Percentiles rank a stretch among this genome's conserved stretches.
These are phyloP conservation scores for Pomacea canaliculata DNA, from an alignment of 2,888 invertebrate species.

Conservation along the genomic window DNA sequence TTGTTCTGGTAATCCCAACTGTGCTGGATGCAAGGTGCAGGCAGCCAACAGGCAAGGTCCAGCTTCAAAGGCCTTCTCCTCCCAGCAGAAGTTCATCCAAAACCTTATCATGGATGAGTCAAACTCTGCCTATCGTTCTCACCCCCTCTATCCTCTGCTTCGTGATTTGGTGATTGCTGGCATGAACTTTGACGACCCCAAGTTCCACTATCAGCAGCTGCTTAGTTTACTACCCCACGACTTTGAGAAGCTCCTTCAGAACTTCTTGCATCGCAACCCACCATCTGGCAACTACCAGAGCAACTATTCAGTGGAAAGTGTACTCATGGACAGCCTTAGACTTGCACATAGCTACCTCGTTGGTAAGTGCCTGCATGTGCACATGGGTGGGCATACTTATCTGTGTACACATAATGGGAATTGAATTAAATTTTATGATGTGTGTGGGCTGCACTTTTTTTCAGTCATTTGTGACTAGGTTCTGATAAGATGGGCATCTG, in stretches of 20 bases:
- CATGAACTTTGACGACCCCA: constrained; percentile 67
- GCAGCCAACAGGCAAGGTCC: constrained; percentile 39
- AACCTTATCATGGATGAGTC: constrained; percentile 65
- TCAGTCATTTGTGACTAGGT: too few species aligned
- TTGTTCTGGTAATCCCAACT: constrained; percentile 46
- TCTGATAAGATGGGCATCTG: too few species aligned
- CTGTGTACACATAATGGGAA: too few species aligned
- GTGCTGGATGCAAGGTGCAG: constrained; percentile 55
- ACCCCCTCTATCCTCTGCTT: constrained; percentile 67
- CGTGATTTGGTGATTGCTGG: constrained; percentile 69
- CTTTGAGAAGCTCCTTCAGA: constrained; percentile 66
- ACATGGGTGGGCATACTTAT: too few species aligned
- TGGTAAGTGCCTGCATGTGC: constrained; percentile 48
- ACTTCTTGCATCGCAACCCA: constrained; percentile 66
- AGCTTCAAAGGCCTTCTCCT: constrained; percentile 47
- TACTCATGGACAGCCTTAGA: constrained; percentile 67
- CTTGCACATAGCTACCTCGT: constrained; percentile 68
- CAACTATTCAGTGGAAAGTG: constrained; percentile 66
- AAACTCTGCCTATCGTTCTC: constrained; percentile 65
- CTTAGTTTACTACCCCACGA: constrained; percentile 66
- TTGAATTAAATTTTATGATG: too few species aligned
- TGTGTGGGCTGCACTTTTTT: too few species aligned
- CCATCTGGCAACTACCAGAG: constrained; percentile 61
- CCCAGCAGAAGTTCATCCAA: constrained; percentile 67
- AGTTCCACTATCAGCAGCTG: constrained; percentile 66